These are phyloP conservation scores for Pantherophis vulpinus DNA, from an alignment of 2,797 vertebrate species.

Conservation along the genomic window DNA sequence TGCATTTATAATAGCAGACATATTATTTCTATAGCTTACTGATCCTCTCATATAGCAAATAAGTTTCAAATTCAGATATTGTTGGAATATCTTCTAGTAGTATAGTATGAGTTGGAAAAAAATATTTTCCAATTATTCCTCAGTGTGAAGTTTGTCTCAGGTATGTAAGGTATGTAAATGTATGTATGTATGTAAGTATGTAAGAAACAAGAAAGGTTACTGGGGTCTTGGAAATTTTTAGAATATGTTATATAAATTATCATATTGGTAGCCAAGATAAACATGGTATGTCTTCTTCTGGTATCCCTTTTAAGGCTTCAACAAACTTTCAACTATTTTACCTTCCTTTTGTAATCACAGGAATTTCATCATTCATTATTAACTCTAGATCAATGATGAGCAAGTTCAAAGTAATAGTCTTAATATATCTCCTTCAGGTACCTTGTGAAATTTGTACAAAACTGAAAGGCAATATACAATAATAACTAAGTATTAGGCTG, in stretches of 20 bases:
- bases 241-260: neutral
- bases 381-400: neutral
- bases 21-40: neutral
- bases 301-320: neutral
- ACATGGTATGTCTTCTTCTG: neutral
- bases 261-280: neutral
- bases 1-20: neutral
- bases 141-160: neutral
- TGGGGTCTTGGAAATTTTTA: neutral
- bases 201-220: neutral
- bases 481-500: constrained; percentile 44
- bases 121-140: neutral
- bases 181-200: no score
- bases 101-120: neutral
- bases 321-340: neutral
- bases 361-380: neutral
- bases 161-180: neutral
- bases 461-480: constrained; percentile 34
- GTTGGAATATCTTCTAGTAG: neutral
- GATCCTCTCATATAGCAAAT: neutral
- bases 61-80: neutral
- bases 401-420: neutral
- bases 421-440: neutral
- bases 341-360: neutral
- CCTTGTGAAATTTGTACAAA: constrained; percentile 49